Evolutionary conservation across 1,140 invertebrate genomes (phyloP), one percentile per base, ranked within the genome.

Genomic region (Nasonia longicornis): DNA sequence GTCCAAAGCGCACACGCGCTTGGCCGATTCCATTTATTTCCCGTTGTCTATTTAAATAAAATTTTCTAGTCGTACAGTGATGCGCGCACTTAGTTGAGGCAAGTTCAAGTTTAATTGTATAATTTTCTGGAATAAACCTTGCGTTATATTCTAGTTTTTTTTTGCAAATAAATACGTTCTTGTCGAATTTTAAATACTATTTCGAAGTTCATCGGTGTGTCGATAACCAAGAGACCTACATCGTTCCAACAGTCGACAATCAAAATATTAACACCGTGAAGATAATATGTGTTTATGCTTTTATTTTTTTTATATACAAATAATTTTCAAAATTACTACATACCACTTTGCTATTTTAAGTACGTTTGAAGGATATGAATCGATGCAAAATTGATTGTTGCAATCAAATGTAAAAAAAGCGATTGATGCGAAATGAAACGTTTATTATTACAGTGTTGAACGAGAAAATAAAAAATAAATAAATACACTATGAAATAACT

Each of bases 251-350:
- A 42, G 38, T 7, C 38, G 38, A 42, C 16, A 58, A 4, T 58
- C 2, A 3, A 58, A 58, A 58, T 58, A n/a, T 26, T 1, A 26
- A 58, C 52, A 58, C 3, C 52, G 31, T 0, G 22, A 67, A 67
- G 26, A 67, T 12, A 31, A 35, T 35, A 35, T 6, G 31, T 35
- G 31, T 67, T 26, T 67, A 58, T 58, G 20, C 16, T 42, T 71
- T 71, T 71, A 71, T 71, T 71, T 42, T 1, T 35, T 67, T 29
- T 42, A 71, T 42, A n/a, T 38, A 71, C 35, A 71, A 71, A 71
- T 12, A 14, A 14, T 20, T 71, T 71, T n/a, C 35, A 71, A 71
- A 42, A 71, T 71, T 71, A 71, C 20, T n/a, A 71, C 35, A 42
- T 42, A 16, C 31, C 35, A 70, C 29, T 29, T 69, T 35, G 22